A percentile compares a stretch with the other conserved stretches of the same genome.
Conservation (phyloP, 1,140 invertebrate species). For the Dreissena rostriformis region DNA sequence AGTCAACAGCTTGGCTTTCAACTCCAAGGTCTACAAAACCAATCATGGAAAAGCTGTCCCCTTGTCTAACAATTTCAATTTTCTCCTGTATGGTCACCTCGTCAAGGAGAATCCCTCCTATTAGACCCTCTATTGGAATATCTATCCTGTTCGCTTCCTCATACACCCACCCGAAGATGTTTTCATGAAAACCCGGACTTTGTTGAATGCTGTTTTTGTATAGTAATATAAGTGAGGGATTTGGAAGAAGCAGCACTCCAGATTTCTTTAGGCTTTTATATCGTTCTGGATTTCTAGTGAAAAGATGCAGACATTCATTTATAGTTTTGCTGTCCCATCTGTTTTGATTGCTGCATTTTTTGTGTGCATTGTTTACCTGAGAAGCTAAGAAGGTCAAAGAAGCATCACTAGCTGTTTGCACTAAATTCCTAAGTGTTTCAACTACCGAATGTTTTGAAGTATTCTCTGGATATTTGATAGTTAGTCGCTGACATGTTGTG, state of each 20-base stretch:
- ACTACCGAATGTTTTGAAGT: not conserved
- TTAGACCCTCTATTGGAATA: no score
- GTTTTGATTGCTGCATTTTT: slow-evolving; percentile 35
- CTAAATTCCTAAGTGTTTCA: not conserved
- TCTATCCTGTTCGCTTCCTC: slow-evolving; percentile 33
- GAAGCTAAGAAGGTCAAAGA: not conserved
- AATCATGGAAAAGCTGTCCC: not conserved
- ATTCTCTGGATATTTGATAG: no score
- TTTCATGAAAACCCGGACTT: not conserved
- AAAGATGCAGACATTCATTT: slow-evolving; percentile 5
- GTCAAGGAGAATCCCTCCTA: slow-evolving; percentile 54
- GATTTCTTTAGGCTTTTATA: slow-evolving; percentile 6
- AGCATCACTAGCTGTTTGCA: not conserved
- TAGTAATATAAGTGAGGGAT: slow-evolving; percentile 6
- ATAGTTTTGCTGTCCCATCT: slow-evolving; percentile 19
- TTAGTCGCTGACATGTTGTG: no score
- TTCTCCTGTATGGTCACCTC: slow-evolving; percentile 44
- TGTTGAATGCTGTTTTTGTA: slow-evolving; percentile 27
- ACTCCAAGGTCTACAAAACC: slow-evolving; percentile 38
- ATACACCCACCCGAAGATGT: slow-evolving; percentile 42
- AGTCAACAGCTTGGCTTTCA: slow-evolving; percentile 9
- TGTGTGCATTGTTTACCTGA: slow-evolving; percentile 51
- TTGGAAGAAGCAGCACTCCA: not conserved
- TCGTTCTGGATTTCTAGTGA: slow-evolving; percentile 4
- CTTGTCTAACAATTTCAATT: slow-evolving; percentile 1